Conservation (phyloP, 2,888 invertebrate species). For the Cosmia pyralina region DNA sequence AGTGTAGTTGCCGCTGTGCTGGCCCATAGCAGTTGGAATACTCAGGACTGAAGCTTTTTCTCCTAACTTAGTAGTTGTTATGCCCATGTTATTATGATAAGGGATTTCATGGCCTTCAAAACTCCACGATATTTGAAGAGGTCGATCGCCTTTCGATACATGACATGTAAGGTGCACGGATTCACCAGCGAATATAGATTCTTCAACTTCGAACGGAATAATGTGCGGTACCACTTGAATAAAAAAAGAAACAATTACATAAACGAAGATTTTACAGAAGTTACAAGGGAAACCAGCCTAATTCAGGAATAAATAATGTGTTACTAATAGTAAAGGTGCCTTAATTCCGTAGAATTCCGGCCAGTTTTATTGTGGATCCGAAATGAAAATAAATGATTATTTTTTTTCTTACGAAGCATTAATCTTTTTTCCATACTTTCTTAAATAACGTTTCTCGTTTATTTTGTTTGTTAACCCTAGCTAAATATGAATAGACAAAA, state of each 20-base stretch:
- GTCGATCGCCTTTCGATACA: constrained; percentile 93
- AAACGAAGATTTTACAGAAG: constrained; percentile 23
- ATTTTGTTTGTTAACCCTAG: constrained; percentile 7
- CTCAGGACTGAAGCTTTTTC: constrained; percentile 90
- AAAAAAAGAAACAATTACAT: constrained; percentile 55
- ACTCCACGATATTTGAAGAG: constrained; percentile 93
- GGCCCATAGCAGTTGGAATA: constrained; percentile 90
- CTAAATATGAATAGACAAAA: constrained; percentile 6
- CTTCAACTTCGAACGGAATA: constrained; percentile 92
- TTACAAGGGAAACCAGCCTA: constrained; percentile 16
- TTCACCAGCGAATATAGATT: constrained; percentile 92
- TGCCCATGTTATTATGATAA: constrained; percentile 88
- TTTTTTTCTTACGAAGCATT: background rate
- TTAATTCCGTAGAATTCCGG: constrained; percentile 79
- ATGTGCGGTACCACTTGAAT: constrained; percentile 91
- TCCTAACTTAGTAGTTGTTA: constrained; percentile 89
- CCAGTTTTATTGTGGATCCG: background rate
- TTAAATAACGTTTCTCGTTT: background rate
- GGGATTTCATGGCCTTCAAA: constrained; percentile 92
- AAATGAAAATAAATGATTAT: background rate
- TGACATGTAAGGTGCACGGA: constrained; percentile 92
- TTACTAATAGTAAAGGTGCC: constrained; percentile 75
- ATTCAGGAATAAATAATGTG: constrained; percentile 17
- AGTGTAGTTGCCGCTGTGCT: constrained; percentile 92
- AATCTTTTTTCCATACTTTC: background rate